Evolutionary conservation across 2,888 invertebrate species (phyloP), one percentile per base, ranked within the genome.

Genomic region (Toxonevra muliebris): DNA sequence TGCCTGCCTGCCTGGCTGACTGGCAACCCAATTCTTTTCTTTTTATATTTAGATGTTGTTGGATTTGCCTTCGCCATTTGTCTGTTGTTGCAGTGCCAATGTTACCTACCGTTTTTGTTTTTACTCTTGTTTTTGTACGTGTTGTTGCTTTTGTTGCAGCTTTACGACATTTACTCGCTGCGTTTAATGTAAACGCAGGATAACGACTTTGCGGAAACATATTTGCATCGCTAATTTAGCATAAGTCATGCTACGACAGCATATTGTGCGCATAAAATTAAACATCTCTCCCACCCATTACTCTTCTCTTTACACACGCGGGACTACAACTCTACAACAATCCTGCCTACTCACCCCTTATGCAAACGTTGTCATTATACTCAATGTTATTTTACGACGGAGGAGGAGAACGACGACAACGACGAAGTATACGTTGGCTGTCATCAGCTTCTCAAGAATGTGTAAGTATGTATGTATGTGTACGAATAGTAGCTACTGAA

Each of bases 211-310:
- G 76, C 66, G 68, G 71, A 65, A 74, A 76, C 76, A 80, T 76
- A 80, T 81, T 82, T 81, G 79, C 80, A 81, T 78, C 76, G 79
- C 81, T 81, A 81, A 82, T 81, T 81, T 81, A 75, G 76, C 79
- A 76, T 73, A 79, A 80, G 76, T 76, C 76, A 73, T 68, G 66
- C 69, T 50, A 63, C 53, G 66, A 55, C 69, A 72, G 65, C 70
- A 72, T 65, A 70, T 72, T 70, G 69, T 52, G 64, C 48, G 65
- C 66, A 69, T 63, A 68, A 66, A 67, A 70, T 72, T 68, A 63
- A 61, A 66, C 59, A 55, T 60, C 63, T 55, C 42, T 17, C 53
- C n/a, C 58, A 43, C 20, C n/a, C 30, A 20, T 15, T 15, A 45
- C 13, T 11, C 43, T n/a, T 48, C 30, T 30, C 30, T 30, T 7